Evolutionary conservation across 2,888 invertebrate species (phyloP), one percentile per base, ranked within the genome.

Genomic region (Dorcus parallelipipedus): DNA sequence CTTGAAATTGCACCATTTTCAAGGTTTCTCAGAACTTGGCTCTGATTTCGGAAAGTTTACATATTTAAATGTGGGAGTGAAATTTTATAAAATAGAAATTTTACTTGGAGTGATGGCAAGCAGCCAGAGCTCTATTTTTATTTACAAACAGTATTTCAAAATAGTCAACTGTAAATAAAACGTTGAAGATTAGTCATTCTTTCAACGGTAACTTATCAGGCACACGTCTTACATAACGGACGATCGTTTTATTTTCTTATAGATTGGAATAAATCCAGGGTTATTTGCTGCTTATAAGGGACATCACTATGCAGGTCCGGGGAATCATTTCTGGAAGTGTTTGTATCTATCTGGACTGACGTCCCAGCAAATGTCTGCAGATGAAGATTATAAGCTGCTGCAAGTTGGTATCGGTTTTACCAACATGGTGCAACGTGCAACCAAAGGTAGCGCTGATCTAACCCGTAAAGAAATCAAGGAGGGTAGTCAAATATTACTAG

Each of bases 321-420:
- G 97, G 48, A 98, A 98, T 82, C 98, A 98, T 82, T 97, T 98
- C 82, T 98, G 97, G 97, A 97, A 97, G 83, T 97, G 97, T 78
- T 82, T 97, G 63, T 96, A 93, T 80, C 82, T 97, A 67, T 94
- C 96, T 49, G 97, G 97, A 6, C 84, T 98, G 58, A 97, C 96
- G 10, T 87, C 94, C 59, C 95, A 96, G 75, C 96, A 95, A 76
- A 90, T 97, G 90, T 95, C 91, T 71, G 95, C 97, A 2, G 95
- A 96, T 73, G 97, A 97, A 79, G 97, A 98, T 80, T 93, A 90
- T 76, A 94, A 94, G 81, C 81, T 97, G 59, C 79, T 96, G 54
- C 92, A 95, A 79, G 91, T 91, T 77, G 97, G 97, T 61, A 97
- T 98, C 74, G 97, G 97, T 3, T 97, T 98, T 80, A 98, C 97